phyloP scores from a whole-genome alignment of 2,797 vertebrate species.

The Enteromius argenteus region DNA sequence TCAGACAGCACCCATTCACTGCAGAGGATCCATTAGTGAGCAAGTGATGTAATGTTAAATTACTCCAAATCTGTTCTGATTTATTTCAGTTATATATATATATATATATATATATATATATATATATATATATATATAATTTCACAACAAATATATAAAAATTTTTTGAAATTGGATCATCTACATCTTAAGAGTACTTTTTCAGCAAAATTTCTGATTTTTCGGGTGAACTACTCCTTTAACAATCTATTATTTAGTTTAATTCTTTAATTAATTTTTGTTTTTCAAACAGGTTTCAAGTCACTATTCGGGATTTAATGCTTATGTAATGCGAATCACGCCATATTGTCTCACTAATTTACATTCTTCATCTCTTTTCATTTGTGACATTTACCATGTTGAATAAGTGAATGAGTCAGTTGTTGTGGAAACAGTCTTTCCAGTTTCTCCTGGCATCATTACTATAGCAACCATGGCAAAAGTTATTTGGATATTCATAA shows the following conservation, averaged over 20 bases:
- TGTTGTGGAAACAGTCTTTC: conserved; percentile 12
- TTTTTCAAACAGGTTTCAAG: not conserved
- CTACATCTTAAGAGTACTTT: not conserved
- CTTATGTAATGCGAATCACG: not conserved
- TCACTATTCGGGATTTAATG: not conserved
- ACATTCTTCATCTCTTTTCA: not conserved
- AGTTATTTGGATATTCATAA: not conserved
- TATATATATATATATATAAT: no score
- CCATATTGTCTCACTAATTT: not conserved
- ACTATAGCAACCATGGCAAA: conserved; percentile 17
- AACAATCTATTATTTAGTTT: not conserved
- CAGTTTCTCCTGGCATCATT: not conserved
- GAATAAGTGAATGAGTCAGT: not conserved
- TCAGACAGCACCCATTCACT: not conserved
- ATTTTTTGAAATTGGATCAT: no score
- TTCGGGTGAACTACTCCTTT: not conserved
- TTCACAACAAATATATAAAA: no score
- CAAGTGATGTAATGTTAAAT: not conserved
- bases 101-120: no score
- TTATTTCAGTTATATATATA: no score
- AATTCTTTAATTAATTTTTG: no score
- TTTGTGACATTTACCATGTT: not conserved
- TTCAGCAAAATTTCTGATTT: not conserved
- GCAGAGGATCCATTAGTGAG: not conserved
- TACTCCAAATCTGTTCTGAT: not conserved